Conservation (phyloP, 1,140 invertebrate genomes). For the Macrocentrus cingulum region DNA sequence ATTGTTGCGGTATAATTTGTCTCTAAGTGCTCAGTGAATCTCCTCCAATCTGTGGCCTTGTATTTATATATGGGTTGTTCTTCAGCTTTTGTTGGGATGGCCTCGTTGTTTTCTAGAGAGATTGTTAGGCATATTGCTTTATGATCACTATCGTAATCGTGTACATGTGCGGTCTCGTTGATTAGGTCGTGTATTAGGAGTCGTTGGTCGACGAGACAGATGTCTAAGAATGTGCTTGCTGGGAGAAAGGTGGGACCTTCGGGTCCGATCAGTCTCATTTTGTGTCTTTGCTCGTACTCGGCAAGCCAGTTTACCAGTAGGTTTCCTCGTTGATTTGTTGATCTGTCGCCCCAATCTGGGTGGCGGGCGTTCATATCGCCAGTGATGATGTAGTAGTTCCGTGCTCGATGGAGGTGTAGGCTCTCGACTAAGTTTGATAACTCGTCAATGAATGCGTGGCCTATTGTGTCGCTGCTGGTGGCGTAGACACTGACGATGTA, state of each 20-base stretch:
- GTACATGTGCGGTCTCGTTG: conserved; percentile 13
- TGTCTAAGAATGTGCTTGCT: conserved; percentile 25
- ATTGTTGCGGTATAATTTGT: background rate
- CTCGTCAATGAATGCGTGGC: conserved; percentile 25
- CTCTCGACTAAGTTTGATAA: conserved; percentile 26
- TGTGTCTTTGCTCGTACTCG: conserved; percentile 21
- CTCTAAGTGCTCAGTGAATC: background rate
- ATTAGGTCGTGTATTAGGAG: conserved; percentile 4
- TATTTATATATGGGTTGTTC: background rate
- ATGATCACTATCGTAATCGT: conserved; percentile 30
- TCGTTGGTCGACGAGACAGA: conserved; percentile 27
- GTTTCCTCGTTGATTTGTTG: conserved; percentile 20
- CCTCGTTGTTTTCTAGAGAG: background rate
- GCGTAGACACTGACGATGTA: conserved; percentile 24
- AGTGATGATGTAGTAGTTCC: conserved; percentile 32
- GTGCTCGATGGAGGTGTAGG: conserved; percentile 16
- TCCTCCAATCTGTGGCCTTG: background rate
- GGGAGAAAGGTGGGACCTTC: conserved; percentile 25
- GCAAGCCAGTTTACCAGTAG: conserved; percentile 25
- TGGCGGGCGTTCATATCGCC: conserved; percentile 35
- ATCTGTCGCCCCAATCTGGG: conserved; percentile 23
- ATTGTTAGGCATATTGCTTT: conserved; percentile 15
- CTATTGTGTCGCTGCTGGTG: conserved; percentile 9
- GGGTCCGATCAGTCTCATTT: conserved; percentile 23
- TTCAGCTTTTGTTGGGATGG: background rate